Base-by-base conservation (phyloP, 2,888 invertebrate genomes). In the Himalopsyche kuldschensis region DNA sequence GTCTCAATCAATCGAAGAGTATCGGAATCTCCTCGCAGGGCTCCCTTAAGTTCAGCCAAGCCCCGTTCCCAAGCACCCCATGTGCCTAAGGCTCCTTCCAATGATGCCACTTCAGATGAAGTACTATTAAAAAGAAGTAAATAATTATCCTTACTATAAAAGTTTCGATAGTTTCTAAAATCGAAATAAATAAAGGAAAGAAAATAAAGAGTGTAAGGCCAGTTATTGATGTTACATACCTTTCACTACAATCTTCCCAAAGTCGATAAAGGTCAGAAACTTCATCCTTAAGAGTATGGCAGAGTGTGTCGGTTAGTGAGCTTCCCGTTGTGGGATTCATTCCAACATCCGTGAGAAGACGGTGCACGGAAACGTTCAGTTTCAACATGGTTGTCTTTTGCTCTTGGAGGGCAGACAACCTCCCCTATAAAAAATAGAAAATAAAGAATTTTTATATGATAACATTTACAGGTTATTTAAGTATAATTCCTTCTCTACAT, bases 261-360 rank as follows among this genome's bases (percentile, higher is more conserved):
- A 94, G 90, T 84, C 93, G 92, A 88, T 95, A 95, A 88, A 95
- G 92, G 87, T 95, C 95, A 86, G 94, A 93, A 82, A 95, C 93
- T 87, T 94, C 94, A 86, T 94, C 93, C 89, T 95, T 95, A 87
- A 95, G 88, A 78, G 84, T 85, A 20, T 80, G 82, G 77, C 85
- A 85, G 4, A 85, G 82, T 10, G 85, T 85, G 32, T 86, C 86
- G 10, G 86, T 83, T n/a, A 85, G 81, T 20, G 82, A 82, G 75
- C 84, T 89, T 88, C 85, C 87, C 87, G 84, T 89, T 89, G 85
- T 89, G 10, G 80, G 79, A 15, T 69, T 75, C 48, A 89, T 88
- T 87, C 90, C 90, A 87, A 90, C 90, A 20, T 90, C 88, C 63
- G 90, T 90, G 82, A 91, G 86, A 89, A 90, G 90, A 87, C 90